Evolutionary conservation across 30 jellyfish, hydroid and myxozoan species (phyloP), one percentile per base, ranked within the genome.

Genomic region (Catostylus mosaicus): DNA sequence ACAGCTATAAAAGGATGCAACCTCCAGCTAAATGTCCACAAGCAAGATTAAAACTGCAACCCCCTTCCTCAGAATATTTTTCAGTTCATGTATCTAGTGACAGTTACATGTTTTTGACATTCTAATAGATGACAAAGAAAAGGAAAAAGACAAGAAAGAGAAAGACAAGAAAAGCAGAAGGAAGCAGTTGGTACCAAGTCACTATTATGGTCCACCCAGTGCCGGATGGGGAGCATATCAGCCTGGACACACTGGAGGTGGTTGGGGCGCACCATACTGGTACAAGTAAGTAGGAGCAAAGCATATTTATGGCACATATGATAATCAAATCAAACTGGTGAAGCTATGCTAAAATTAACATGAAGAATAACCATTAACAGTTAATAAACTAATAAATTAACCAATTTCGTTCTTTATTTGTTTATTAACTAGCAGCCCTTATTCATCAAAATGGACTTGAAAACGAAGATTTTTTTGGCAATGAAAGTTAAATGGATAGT

Each of bases 241-340:
- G n/a, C 99, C 99, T 45, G 99, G 99, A 0, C 96, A 88, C 38
- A 88, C 97, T 22, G 99, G 99, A 10, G 96, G 96, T 7, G 99
- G 99, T 26, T 94, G 99, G 99, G 99, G 99, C 18, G 97, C 96
- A 31, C 99, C 99, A 3, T 94, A 94, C 66, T 94, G 99, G 99
- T 87, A 88, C 96, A 93, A 93, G 99, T 93, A 88, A 88, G 99
- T 93, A 9, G 59, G 63, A 50, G 24, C 20, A 16, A 27, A 50
- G 63, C 63, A 50, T 10, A 5, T 56, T 54, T 30, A 19, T 69
- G 61, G 59, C 33, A 30, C 82, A 77, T 38, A 57, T 19, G 35
- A 59, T 33, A 77, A 16, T 35, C 43, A 35, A 33, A 35, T 20
- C 47, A 30, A 36, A 18, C 32, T 47, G 61, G 27, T 33, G 5